Evolutionary conservation across 2,888 invertebrate species (phyloP).

Genomic region (Xestia ashworthii): DNA sequence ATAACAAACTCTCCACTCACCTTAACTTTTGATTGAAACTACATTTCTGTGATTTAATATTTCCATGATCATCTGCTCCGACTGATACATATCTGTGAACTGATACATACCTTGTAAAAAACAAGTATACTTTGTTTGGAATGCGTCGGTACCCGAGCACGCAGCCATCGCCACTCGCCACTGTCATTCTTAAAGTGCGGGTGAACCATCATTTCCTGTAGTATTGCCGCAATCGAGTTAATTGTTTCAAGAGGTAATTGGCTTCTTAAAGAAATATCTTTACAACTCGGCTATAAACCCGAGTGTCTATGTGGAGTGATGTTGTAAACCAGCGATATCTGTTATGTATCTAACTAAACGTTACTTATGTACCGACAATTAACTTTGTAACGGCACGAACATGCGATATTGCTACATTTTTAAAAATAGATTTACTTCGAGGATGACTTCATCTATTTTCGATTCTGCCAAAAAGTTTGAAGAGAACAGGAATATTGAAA

Average conservation of each 20-base stretch:
- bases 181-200: constrained; percentile 55
- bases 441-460: background rate
- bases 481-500: constrained; percentile 11
- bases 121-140: constrained; percentile 29
- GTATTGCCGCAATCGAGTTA: constrained; percentile 67
- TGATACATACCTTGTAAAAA: constrained; percentile 8
- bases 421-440: constrained; percentile 2
- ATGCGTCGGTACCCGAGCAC: constrained; percentile 42
- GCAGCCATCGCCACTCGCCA: constrained; percentile 35
- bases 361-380: constrained; percentile 31
- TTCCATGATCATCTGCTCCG: background rate
- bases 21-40: background rate
- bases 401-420: constrained; percentile 32
- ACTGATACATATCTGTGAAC: constrained; percentile 20
- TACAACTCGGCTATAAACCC: constrained; percentile 50
- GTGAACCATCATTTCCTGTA: constrained; percentile 65
- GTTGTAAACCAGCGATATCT: constrained; percentile 41
- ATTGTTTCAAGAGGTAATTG: constrained; percentile 68
- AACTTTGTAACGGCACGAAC: constrained; percentile 50
- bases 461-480: background rate
- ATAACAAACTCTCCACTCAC: background rate
- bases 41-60: background rate
- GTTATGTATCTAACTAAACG: constrained; percentile 51
- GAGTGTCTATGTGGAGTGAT: constrained; percentile 31
- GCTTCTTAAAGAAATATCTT: constrained; percentile 64